Evolutionary conservation across 2,113 vertebrate genomes (phyloP).

Genomic region (Nothocercus julius): DNA sequence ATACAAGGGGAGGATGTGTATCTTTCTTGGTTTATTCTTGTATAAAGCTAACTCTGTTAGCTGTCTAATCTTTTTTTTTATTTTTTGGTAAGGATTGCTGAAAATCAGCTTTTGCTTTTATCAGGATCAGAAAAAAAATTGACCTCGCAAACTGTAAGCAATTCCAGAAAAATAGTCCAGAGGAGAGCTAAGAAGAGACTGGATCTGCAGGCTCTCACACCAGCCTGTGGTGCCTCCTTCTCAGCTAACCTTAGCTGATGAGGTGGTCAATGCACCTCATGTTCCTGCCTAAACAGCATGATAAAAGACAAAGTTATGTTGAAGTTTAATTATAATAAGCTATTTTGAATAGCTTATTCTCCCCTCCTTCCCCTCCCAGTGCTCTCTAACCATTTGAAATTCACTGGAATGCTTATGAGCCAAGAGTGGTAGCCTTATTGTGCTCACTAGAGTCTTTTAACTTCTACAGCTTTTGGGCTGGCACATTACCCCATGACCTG

Average conservation of each 20-base stretch:
- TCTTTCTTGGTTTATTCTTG: neutral
- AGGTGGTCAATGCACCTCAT: accelerated
- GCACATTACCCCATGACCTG: neutral
- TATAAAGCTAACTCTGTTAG: neutral
- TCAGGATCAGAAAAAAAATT: neutral
- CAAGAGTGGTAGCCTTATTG: neutral
- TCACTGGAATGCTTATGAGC: neutral
- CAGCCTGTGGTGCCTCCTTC: neutral
- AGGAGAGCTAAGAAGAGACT: neutral
- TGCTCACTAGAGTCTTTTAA: neutral
- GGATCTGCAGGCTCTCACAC: too few relatives aligned
- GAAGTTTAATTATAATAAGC: neutral
- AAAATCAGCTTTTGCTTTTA: neutral
- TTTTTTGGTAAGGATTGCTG: accelerated
- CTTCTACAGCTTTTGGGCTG: neutral
- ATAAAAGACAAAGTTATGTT: neutral
- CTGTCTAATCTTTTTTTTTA: neutral
- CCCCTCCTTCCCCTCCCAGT: too few relatives aligned
- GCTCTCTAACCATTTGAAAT: neutral
- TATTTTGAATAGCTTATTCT: neutral
- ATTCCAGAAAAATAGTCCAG: neutral
- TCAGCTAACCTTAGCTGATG: neutral
- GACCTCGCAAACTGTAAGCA: neutral
- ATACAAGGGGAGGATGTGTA: neutral
- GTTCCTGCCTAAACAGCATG: neutral